These are phyloP conservation scores for Arothron firmamentum DNA, from an alignment of 2,113 vertebrate genomes.

Conservation along the genomic window DNA sequence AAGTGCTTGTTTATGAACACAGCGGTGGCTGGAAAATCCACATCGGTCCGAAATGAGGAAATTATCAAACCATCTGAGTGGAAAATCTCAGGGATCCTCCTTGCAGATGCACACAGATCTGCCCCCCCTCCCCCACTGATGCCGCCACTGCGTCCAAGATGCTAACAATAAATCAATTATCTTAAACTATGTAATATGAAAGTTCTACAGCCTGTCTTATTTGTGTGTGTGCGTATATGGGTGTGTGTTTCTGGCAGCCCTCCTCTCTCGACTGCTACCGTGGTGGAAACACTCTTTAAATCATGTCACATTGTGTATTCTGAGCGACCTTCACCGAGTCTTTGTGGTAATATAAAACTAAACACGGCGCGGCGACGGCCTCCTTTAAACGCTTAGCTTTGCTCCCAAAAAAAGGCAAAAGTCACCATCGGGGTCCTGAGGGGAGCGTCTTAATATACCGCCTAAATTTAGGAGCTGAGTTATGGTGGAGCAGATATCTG, in stretches of 20 bases:
- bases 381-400: constrained; percentile 49
- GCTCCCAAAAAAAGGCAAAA: constrained; percentile 73
- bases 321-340: constrained; percentile 50
- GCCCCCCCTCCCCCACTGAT: constrained; percentile 17
- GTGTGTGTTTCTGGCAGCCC: constrained; percentile 20
- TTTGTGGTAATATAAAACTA: constrained; percentile 61
- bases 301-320: constrained; percentile 58
- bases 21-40: constrained; percentile 91
- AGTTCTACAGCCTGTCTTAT: constrained; percentile 15
- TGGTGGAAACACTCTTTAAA: constrained; percentile 48
- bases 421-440: constrained; percentile 36
- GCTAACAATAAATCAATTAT: constrained; percentile 16
- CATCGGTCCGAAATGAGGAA: constrained; percentile 91
- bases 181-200: constrained; percentile 5
- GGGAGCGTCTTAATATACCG: constrained; percentile 69
- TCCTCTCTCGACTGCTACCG: constrained; percentile 9
- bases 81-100: constrained; percentile 38
- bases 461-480: constrained; percentile 80
- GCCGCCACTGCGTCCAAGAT: background rate
- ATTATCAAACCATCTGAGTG: constrained; percentile 84
- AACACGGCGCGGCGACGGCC: constrained; percentile 52
- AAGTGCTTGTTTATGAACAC: constrained; percentile 97
- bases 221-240: constrained; percentile 1
- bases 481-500: constrained; percentile 70
- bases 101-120: background rate